Base-by-base conservation (phyloP, 2,113 vertebrate genomes). In the Pituophis catenifer region DNA sequence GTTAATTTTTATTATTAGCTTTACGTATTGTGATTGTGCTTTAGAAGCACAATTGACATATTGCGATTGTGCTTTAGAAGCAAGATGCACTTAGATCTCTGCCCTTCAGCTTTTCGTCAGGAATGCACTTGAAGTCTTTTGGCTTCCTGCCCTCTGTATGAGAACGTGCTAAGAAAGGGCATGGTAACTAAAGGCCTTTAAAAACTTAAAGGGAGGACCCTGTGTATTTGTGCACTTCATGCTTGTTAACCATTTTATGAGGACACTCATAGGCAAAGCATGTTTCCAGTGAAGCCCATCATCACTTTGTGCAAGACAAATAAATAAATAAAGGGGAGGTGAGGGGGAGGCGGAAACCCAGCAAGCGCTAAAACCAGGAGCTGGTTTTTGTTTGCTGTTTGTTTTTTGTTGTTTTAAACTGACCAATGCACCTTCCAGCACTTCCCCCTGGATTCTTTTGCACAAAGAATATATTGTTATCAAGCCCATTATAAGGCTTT, bases 401-500 rank as follows among this genome's bases (percentile, higher is more conserved):
- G 13, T 97, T 98, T 98, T 97, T 95, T 93, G 59, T 97, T 97
- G 96, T 96, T 95, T 96, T 94, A 97, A 94, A 96, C 97, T 97
- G 95, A 96, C 97, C 97, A 98, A 97, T 97, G 96, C 97, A 98
- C 98, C 98, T 97, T 97, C 97, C 94, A 97, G 98, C 98, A 97
- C 98, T 98, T 98, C 97, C 98, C 98, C 98, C 98, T 98, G 98
- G 98, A 98, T 99, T 98, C 98, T 98, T 98, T 97, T 96, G 98
- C 98, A 99, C 99, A 99, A 99, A 99, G 98, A 99, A 97, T 97
- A 97, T 98, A 98, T 99, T 99, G 98, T 99, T 98, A 98, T 96
- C 97, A 97, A 97, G 97, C 98, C 98, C 99, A 99, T 99, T 99
- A 99, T 97, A 95, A 97, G 98, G 97, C 97, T 98, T 97, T 90